Evolutionary conservation across 2,113 vertebrate genomes (phyloP).

Genomic region (Pelusios castaneus): DNA sequence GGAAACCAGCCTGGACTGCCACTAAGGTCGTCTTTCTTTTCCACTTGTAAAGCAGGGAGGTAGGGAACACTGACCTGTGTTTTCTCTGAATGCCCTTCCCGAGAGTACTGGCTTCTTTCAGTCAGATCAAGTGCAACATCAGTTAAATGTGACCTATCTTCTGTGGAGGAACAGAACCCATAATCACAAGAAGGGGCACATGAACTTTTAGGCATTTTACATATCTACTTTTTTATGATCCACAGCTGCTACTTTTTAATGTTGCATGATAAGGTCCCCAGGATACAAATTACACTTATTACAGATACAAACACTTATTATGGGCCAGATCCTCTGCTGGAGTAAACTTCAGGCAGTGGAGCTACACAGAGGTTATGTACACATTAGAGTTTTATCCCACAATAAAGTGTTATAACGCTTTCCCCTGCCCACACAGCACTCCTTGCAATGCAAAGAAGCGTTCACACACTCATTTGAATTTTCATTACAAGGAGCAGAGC

Average conservation of each 20-base stretch:
- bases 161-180: not conserved
- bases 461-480: too few relatives aligned
- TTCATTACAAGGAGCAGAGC: too few relatives aligned
- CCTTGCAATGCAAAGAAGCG: too few relatives aligned
- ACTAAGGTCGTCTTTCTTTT: not conserved
- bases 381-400: too few relatives aligned
- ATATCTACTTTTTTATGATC: not conserved
- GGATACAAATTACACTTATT: too few relatives aligned
- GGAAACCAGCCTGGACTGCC: not conserved
- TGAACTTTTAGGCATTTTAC: not conserved
- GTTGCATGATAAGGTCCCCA: not conserved
- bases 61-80: not conserved
- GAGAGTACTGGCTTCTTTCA: not conserved
- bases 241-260: not conserved
- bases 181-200: not conserved
- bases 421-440: too few relatives aligned
- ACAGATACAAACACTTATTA: not conserved
- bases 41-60: not conserved
- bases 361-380: not conserved
- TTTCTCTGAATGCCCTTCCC: not conserved
- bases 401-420: too few relatives aligned
- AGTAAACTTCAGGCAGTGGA: not conserved
- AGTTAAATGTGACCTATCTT: not conserved
- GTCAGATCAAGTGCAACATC: not conserved
- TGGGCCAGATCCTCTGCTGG: not conserved